Base-by-base conservation (phyloP, 2,888 invertebrate genomes). In the Mechanitis mazaeus region DNA sequence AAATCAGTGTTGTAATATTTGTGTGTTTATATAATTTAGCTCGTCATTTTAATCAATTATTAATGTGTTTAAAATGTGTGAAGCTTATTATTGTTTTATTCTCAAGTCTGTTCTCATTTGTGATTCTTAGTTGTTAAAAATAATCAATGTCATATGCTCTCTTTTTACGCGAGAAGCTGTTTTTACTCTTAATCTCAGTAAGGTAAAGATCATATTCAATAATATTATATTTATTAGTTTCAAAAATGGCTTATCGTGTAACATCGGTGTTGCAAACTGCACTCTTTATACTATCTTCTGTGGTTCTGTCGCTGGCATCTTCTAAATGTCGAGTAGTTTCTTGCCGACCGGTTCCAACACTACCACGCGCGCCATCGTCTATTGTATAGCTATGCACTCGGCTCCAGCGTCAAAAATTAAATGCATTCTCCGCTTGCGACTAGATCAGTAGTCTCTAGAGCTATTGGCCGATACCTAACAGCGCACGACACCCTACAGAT, bases 261-360 rank as follows among this genome's bases (percentile, higher is more conserved):
- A 76, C 74, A 83, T 89, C 88, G 87, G 90, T 90, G 89, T 90
- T 90, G 90, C 90, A 90, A 90, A 90, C 84, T 90, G 90, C 90
- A 88, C 89, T 90, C 90, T 90, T 89, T 90, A 89, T 88, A 85
- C 87, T 88, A 79, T 87, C 80, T 88, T 83, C 83, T 90, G 83
- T 86, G 85, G 83, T 85, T 84, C 87, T 87, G 84, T 89, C 85
- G 86, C 87, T 85, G 88, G 87, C 83, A 81, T 85, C 85, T 83
- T 83, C 82, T 81, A 76, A 82, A 80, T 81, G 83, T 83, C 83
- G 82, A 83, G 84, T 84, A 85, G 84, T 84, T 83, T 76, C 82
- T 78, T 83, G 83, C 82, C 85, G 77, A 80, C 75, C 79, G 81
- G 79, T 81, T 79, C 77, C 78, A 78, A 83, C 81, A 83, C 77